A percentile compares a stretch with the other conserved stretches of the same genome.
Conservation (phyloP, 92 coral and sea anemone species). For the Ricordea florida region DNA sequence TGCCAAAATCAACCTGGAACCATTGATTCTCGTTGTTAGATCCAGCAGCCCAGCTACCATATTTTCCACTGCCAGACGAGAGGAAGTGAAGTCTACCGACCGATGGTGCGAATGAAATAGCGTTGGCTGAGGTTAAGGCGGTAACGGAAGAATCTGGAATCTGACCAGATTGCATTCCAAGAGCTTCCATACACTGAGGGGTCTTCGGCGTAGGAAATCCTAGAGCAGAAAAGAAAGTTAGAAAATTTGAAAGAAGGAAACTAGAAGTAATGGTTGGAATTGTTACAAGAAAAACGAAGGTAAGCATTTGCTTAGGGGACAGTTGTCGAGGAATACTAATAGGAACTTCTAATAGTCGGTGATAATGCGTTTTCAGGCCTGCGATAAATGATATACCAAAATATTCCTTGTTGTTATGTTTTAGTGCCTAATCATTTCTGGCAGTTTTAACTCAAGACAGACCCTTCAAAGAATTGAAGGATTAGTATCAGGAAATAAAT, state of each 20-base stretch:
- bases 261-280: not conserved
- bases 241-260: too few species aligned
- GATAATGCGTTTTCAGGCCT: too few species aligned
- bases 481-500: too few species aligned
- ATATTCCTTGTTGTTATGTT: too few species aligned
- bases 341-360: too few species aligned
- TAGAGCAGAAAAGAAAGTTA: not conserved
- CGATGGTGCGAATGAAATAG: not conserved
- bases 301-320: not conserved
- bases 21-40: not conserved
- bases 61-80: not conserved
- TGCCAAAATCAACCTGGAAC: not conserved
- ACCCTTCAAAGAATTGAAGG: too few species aligned
- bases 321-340: too few species aligned
- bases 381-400: too few species aligned
- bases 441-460: too few species aligned
- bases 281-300: not conserved
- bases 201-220: not conserved
- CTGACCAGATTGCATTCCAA: not conserved
- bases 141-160: not conserved
- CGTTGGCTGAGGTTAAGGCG: not conserved
- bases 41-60: not conserved
- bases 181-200: not conserved
- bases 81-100: not conserved
- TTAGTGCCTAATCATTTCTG: too few species aligned